Percentiles rank a stretch among this genome's conserved stretches.
These are phyloP conservation scores for Nasonia vitripennis DNA, from an alignment of 1,140 invertebrate species.

Conservation along the genomic window DNA sequence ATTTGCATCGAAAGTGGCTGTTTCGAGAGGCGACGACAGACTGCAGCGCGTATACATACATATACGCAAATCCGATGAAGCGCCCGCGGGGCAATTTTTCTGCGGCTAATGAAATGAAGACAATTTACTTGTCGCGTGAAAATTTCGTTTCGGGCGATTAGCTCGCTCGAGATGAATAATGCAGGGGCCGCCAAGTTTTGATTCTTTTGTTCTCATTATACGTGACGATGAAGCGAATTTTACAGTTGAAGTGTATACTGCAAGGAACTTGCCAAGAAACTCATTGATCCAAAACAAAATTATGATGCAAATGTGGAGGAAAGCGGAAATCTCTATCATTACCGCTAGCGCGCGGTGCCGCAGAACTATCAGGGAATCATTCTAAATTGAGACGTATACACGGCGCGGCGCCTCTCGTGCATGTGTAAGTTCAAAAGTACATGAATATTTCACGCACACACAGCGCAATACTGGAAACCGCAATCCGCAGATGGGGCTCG, in stretches of 20 bases:
- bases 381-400: neutral
- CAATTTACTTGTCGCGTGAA: slow-evolving; percentile 17
- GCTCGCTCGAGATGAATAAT: neutral
- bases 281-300: neutral
- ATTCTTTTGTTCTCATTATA: too few species aligned
- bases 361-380: neutral
- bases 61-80: slow-evolving; percentile 35
- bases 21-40: slow-evolving; percentile 58
- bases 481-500: neutral
- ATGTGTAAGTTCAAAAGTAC: neutral
- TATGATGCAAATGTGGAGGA: neutral
- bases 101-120: slow-evolving; percentile 36
- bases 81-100: slow-evolving; percentile 1
- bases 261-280: too few species aligned
- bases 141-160: slow-evolving; percentile 30
- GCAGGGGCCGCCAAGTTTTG: neutral
- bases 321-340: too few species aligned
- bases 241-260: too few species aligned
- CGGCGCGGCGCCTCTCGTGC: too few species aligned
- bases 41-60: slow-evolving; percentile 49
- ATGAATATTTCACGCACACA: neutral
- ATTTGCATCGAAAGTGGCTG: slow-evolving; percentile 75
- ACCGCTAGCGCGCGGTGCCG: too few species aligned
- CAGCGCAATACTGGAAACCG: neutral
- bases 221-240: too few species aligned